Evolutionary conservation across 2,113 vertebrate species (phyloP).

Genomic region (Rhea americana): DNA sequence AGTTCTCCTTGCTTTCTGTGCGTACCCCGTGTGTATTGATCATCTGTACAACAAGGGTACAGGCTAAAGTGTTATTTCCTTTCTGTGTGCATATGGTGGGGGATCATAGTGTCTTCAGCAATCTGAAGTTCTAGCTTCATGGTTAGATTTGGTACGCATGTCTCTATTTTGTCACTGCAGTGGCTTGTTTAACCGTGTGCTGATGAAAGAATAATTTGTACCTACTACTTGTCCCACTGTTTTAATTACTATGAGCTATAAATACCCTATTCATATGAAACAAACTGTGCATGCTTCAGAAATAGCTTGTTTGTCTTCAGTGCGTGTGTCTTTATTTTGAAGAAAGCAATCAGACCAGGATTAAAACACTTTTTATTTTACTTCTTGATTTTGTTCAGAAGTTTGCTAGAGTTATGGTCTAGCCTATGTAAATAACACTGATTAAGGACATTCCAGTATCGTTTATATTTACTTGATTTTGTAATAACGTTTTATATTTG

Average conservation of each 20-base stretch:
- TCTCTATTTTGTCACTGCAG: conserved; percentile 49
- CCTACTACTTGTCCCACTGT: conserved; percentile 69
- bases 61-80: conserved; percentile 20
- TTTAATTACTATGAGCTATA: conserved; percentile 72
- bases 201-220: conserved; percentile 72
- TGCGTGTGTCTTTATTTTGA: conserved; percentile 56
- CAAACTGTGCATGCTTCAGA: conserved; percentile 56
- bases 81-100: background rate
- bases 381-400: background rate
- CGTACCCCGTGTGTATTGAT: conserved; percentile 39
- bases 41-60: background rate
- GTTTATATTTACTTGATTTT: background rate
- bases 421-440: background rate
- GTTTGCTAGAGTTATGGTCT: conserved; percentile 4
- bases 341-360: conserved; percentile 45
- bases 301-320: conserved; percentile 63
- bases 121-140: background rate
- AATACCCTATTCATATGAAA: conserved; percentile 65
- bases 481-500: conserved; percentile 6
- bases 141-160: conserved; percentile 7
- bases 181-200: conserved; percentile 62
- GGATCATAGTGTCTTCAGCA: conserved; percentile 22
- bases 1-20: background rate
- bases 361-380: conserved; percentile 40
- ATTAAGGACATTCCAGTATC: background rate